These are phyloP conservation scores for Crossocerus cetratus DNA, from an alignment of 2,888 invertebrate genomes.

Conservation along the genomic window DNA sequence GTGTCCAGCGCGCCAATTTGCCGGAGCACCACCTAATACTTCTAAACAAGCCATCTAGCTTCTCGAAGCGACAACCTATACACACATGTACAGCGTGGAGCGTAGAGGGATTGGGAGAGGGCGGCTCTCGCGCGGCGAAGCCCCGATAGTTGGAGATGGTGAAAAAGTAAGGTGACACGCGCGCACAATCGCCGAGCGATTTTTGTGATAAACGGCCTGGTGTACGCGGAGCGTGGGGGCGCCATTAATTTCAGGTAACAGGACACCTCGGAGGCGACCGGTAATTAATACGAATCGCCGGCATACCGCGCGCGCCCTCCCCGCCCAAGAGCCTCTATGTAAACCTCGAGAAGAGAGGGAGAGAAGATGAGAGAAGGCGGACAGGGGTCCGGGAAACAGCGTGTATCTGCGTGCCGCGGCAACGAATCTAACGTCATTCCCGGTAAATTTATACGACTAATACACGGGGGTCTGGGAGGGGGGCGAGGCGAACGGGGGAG, in stretches of 20 bases:
- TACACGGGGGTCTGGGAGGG: constrained; percentile 58
- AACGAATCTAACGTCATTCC: constrained; percentile 61
- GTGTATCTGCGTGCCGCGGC: constrained; percentile 41
- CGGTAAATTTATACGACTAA: constrained; percentile 73
- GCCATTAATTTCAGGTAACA: constrained; percentile 43
- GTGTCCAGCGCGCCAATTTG: too few relatives aligned
- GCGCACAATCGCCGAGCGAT: constrained; percentile 9
- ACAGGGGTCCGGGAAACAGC: constrained; percentile 12
- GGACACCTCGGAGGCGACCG: constrained; percentile 34
- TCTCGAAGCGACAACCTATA: too few relatives aligned
- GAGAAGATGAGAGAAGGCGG: not conserved
- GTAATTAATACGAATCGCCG: constrained; percentile 57
- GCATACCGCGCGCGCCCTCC: constrained; percentile 37
- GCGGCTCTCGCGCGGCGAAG: too few relatives aligned
- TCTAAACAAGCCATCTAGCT: too few relatives aligned
- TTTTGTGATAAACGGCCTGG: constrained; percentile 13
- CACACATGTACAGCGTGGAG: too few relatives aligned
- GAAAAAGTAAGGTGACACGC: constrained; percentile 10
- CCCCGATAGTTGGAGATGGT: not conserved
- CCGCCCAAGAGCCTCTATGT: constrained; percentile 21
- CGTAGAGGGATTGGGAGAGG: too few relatives aligned
- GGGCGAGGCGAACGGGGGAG: constrained; percentile 27
- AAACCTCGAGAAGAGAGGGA: not conserved
- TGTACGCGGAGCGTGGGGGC: constrained; percentile 10
- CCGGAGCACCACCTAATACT: too few relatives aligned